Base-by-base conservation (phyloP, 2,113 vertebrate species). In the Ranitomeya imitator region DNA sequence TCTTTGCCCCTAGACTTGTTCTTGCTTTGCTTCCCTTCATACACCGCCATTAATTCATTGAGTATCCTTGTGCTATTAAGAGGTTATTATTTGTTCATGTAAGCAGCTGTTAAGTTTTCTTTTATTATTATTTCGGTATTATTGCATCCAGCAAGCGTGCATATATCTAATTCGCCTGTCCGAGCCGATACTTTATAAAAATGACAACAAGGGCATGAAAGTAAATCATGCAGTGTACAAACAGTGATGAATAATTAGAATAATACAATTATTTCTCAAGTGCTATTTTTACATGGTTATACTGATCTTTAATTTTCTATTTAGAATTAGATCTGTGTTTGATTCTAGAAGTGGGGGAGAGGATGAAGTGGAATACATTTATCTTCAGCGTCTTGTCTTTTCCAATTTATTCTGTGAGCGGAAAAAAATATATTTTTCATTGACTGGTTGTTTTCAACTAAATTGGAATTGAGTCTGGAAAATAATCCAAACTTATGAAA, bases 401-500 rank as follows among this genome's bases (percentile, higher is more conserved):
- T 91, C 83, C 69, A 63, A 91, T 63, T 81, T 90, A 18, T 26
- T 90, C 59, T 26, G 37, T 88, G 16, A 61, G 91, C 90, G 91
- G 86, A 45, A 74, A 93, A 93, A 74, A 93, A 93, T 92, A 88
- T 69, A 37, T 89, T 59, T 60, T 37, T 26, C 86, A 79, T 89
- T 86, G 81, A 87, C 89, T 89, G 90, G 85, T 91, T 79, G 79
- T 89, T 93, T 92, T 91, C 84, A 90, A 86, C 91, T 90, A 89
- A 57, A 63, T 59, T 91, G 89, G 89, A 90, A 88, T 85, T 89
- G 89, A 86, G 80, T 13, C 69, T 89, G 55, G 23, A 92, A 91
- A 86, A 86, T 89, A 89, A 90, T 81, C 55, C 85, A 92, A 88
- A 91, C 59, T 90, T 83, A 89, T 90, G 81, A 91, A 92, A 88